Evolutionary conservation across 35 echinoderm and acorn worm species (phyloP), one percentile per base, ranked within the genome.

Genomic region (Heliocidaris tuberculata): DNA sequence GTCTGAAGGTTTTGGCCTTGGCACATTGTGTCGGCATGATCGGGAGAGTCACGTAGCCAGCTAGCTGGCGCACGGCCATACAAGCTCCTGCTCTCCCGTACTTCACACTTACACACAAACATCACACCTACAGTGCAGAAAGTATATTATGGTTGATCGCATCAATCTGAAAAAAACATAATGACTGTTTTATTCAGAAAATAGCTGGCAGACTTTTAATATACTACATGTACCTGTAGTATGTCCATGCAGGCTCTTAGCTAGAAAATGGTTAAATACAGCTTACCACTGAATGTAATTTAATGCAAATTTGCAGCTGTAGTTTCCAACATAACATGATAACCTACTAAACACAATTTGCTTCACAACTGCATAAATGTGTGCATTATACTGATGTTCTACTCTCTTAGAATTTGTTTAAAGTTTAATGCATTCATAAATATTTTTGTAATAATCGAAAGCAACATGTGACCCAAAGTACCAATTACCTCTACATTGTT

Each of bases 1-100:
- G 10, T 89, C 87, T 89, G 31, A 89, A 89, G 87, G 87, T 42
- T 89, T 47, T 42, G 87, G 31, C 87, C 87, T 89, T 89, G 87
- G 87, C 87, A 47, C 87, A 89, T n/a, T 89, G 87, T 89, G 32
- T 32, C 87, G 8, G 87, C 29, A 89, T 47, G 87, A 32, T 48
- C 3, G 31, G 13, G 32, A 47, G 87, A 89, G 87, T 89, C 87
- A 89, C 87, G 87, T 89, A 89, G 31, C 47, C 86, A 86, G 85
- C 52, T 31, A 19, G 87, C 31, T 47, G 87, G 87, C 87, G 65
- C 2, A 78, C 65, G 8, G 65, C 65, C 65, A 78, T 24, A 89
- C 47, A 48, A 47, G 87, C 31, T 21, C 35, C 87, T 48, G 17
- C 32, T 24, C 87, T 47, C 32, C 2, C 9, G 29, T 48, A 89